Evolutionary conservation across 2,797 vertebrate species (phyloP).

Genomic region (Phaenicophaeus curvirostris): DNA sequence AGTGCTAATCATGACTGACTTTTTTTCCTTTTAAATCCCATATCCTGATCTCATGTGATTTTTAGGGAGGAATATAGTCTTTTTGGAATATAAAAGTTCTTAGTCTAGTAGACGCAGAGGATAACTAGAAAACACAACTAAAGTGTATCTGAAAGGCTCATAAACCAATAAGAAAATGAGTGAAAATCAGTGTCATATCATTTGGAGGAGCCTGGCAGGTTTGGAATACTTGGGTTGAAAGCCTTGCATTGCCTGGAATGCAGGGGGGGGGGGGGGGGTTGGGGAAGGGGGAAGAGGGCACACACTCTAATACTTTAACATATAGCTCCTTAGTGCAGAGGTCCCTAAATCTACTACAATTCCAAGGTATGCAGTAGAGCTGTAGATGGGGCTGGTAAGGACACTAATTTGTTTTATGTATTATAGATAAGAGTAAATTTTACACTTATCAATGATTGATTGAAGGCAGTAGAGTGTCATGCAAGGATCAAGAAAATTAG

Average conservation of each 20-base stretch:
- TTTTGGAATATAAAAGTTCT: background rate
- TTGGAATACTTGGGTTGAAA: background rate
- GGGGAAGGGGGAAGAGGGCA: too few relatives aligned
- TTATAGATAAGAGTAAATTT: background rate
- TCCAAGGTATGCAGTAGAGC: background rate
- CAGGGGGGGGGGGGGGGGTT: background rate
- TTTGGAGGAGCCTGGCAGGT: background rate
- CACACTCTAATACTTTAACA: background rate
- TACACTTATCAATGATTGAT: background rate
- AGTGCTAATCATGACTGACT: background rate
- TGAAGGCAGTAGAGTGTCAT: background rate
- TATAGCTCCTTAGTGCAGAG: background rate
- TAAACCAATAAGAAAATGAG: background rate
- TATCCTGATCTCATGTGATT: background rate
- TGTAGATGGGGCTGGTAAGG: background rate
- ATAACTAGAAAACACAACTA: background rate
- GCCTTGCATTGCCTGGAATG: background rate
- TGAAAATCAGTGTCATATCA: background rate
- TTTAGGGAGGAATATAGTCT: background rate
- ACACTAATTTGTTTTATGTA: background rate
- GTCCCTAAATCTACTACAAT: background rate
- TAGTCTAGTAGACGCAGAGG: background rate
- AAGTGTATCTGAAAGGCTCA: background rate
- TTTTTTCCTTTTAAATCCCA: background rate
- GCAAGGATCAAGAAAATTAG: constrained; percentile 24